Base-by-base conservation (phyloP, 53 echinoderm and acorn worm species). In the Henricia sp. region DNA sequence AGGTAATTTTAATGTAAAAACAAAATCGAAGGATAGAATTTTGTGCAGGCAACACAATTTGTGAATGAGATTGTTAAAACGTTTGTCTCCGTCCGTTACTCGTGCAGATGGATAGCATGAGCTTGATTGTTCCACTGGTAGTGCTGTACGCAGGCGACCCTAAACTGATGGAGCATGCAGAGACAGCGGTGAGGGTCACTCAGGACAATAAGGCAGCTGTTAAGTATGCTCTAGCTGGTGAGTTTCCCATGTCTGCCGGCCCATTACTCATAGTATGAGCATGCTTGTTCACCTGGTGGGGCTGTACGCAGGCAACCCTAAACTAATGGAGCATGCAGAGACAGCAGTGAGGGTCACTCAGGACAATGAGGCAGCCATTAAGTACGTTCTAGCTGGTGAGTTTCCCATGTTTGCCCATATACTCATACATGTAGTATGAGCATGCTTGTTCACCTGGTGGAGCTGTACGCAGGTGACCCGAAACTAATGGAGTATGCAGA, bases 141-240 rank as follows among this genome's bases (percentile, higher is more conserved):
- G 89, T 76, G 32, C 67, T 84, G 54, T 85, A 89, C 20, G 85
- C 67, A 12, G 89, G 89, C 28, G 56, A 54, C 55, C 74, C 85
- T 9, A 70, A 85, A 29, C 51, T 89, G 76, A 54, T 43, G 41
- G 43, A 38, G 4, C 74, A 89, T 24, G 58, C 75, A 21, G 76
- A 84, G 36, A 65, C 63, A 2, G 37, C 56, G 43, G 84, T 89
- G 25, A 65, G 52, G 44, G 85, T 89, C 28, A 63, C 71, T 25
- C 76, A 84, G 28, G 52, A 53, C 36, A 74, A 74, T 35, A 67
- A 84, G 8, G 39, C 53, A 30, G 71, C 84, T 17, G 27, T 73
- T 52, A 89, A 84, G 24, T 85, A 51, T 43, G 23, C 84, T 25
- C 6, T 59, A 12, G 50, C 88, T 36, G 88, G 88, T 88, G n/a